These are phyloP conservation scores for Peromyscus eremicus DNA, from an alignment of 2,797 vertebrate species.

Conservation along the genomic window DNA sequence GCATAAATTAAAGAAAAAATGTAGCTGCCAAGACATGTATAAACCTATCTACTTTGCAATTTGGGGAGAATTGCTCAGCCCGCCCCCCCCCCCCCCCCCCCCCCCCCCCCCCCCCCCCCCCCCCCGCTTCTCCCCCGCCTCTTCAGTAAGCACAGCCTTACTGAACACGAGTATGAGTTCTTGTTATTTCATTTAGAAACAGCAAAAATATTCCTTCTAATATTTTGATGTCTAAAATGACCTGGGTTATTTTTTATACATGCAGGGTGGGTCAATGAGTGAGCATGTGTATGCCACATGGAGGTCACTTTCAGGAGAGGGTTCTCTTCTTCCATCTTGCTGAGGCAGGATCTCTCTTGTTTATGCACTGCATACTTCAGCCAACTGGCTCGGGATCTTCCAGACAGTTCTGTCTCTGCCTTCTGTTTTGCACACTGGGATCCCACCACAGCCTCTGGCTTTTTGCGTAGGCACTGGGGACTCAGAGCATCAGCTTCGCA, in stretches of 20 bases:
- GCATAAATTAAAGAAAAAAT: not conserved
- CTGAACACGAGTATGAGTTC: not conserved
- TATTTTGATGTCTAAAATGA: conserved; percentile 12
- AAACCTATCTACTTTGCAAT: not conserved
- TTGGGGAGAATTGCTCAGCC: not conserved
- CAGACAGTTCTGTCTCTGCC: not conserved
- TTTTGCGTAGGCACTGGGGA: not conserved
- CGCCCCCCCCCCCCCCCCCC: not conserved
- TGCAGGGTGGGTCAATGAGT: not conserved
- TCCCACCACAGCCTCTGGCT: not conserved
- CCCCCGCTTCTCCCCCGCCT: accelerated
- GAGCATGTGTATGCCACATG: not conserved
- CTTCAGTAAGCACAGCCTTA: not conserved
- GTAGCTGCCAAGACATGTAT: not conserved
- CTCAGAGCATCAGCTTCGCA: not conserved
- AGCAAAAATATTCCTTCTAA: not conserved
- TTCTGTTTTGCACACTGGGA: not conserved
- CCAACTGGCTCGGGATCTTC: not conserved
- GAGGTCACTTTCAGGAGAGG: not conserved
- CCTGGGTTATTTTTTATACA: not conserved
- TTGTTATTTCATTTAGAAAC: conserved; percentile 10
- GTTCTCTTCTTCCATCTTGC: not conserved
- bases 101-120: not conserved
- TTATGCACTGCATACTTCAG: not conserved
- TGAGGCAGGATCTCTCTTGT: not conserved